Evolutionary conservation across 2,113 vertebrate genomes (phyloP).

Genomic region (Albula glossodonta): DNA sequence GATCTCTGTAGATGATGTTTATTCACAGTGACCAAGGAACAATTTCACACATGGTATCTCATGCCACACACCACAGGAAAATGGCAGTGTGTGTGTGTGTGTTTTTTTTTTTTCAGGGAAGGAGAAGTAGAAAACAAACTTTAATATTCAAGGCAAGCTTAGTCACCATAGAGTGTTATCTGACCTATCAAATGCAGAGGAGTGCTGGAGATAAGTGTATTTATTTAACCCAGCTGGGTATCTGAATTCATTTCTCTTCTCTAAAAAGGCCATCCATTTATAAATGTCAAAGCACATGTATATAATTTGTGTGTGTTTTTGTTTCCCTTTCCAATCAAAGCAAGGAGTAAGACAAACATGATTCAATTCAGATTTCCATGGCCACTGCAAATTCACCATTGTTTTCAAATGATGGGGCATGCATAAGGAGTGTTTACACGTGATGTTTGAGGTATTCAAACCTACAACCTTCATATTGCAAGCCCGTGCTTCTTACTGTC

Average conservation of each 20-base stretch:
- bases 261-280: not conserved
- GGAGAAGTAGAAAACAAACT: constrained; percentile 34
- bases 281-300: not conserved
- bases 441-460: too few species aligned
- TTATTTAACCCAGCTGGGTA: constrained; percentile 19
- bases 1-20: constrained; percentile 34
- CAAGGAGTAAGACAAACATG: not conserved
- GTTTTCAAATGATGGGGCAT: too few species aligned
- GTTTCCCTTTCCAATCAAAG: not conserved
- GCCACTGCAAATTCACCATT: too few species aligned
- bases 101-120: not conserved
- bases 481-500: too few species aligned
- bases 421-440: too few species aligned
- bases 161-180: constrained; percentile 22
- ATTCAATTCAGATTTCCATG: too few species aligned
- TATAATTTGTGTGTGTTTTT: not conserved
- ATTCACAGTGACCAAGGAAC: constrained; percentile 49
- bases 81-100: constrained; percentile 27
- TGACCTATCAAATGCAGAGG: constrained; percentile 27
- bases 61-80: constrained; percentile 40
- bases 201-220: constrained; percentile 17
- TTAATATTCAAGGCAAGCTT: constrained; percentile 41
- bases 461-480: too few species aligned
- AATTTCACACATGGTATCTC: constrained; percentile 63
- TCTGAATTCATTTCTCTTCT: constrained; percentile 31